Conservation (phyloP, 2,113 vertebrate genomes). For the Menura novaehollandiae region DNA sequence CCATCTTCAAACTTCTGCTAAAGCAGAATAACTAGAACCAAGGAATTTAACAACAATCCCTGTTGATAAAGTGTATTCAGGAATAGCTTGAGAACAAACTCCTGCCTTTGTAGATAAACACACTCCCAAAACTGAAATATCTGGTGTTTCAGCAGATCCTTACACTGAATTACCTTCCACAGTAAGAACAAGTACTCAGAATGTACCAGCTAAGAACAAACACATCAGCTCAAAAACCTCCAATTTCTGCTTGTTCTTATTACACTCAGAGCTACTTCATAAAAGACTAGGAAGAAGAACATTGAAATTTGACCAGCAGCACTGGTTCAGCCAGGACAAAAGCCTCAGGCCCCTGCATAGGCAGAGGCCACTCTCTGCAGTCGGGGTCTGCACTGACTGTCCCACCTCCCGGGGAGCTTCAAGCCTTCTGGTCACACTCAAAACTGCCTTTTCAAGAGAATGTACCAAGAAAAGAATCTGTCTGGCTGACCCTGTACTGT, state of each 20-base stretch:
- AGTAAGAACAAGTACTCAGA: neutral
- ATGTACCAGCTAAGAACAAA: neutral
- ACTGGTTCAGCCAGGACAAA: neutral
- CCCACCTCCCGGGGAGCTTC: neutral
- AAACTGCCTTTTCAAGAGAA: neutral
- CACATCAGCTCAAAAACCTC: rapidly evolving
- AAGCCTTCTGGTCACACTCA: neutral
- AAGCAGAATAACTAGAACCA: neutral
- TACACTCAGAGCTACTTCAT: neutral
- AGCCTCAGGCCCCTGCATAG: neutral
- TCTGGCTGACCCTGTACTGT: neutral
- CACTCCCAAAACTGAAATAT: neutral
- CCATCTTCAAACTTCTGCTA: neutral
- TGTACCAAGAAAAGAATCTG: neutral
- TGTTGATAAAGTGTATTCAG: neutral
- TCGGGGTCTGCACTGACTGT: neutral
- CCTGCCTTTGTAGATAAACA: neutral
- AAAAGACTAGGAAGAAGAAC: neutral
- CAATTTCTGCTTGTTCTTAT: neutral
- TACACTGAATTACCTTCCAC: neutral
- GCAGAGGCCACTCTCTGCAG: neutral
- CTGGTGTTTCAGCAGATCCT: neutral
- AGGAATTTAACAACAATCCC: neutral
- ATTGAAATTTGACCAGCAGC: neutral
- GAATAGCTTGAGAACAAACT: neutral